Evolutionary conservation across 2,888 invertebrate genomes (phyloP).

Genomic region (Pimpla rufipes): DNA sequence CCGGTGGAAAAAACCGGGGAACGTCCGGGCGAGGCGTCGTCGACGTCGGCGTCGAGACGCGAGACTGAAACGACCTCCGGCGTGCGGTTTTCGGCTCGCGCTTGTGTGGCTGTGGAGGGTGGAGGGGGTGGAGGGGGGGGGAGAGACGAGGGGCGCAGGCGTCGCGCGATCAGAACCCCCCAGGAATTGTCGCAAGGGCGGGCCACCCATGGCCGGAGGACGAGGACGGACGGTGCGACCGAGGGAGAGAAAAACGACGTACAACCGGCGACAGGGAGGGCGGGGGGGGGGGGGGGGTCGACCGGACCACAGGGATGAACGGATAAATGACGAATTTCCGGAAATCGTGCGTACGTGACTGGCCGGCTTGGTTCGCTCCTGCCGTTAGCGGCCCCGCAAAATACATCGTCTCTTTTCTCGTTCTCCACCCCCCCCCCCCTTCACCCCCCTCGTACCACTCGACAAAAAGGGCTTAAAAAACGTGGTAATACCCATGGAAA

Average conservation of each 20-base stretch:
- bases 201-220: slow-evolving; percentile 64
- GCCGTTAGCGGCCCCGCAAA: slow-evolving; percentile 61
- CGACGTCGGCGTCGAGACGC: slow-evolving; percentile 78
- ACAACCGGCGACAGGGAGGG: slow-evolving; percentile 40
- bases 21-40: slow-evolving; percentile 66
- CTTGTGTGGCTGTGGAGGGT: slow-evolving; percentile 34
- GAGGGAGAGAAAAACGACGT: slow-evolving; percentile 39
- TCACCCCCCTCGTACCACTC: too few relatives aligned
- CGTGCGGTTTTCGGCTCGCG: slow-evolving; percentile 74
- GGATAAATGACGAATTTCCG: slow-evolving; percentile 81
- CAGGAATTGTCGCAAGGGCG: slow-evolving; percentile 69
- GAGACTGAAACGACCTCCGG: slow-evolving; percentile 74
- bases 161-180: slow-evolving; percentile 71
- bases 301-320: slow-evolving; percentile 69
- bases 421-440: too few relatives aligned
- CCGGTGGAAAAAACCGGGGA: slow-evolving; percentile 42
- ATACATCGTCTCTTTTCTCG: slow-evolving; percentile 58
- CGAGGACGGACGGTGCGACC: slow-evolving; percentile 46
- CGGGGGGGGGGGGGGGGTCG: slow-evolving; percentile 59
- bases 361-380: slow-evolving; percentile 65
- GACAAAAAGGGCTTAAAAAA: slow-evolving; percentile 9
- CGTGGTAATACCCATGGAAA: neutral
- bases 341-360: slow-evolving; percentile 78
- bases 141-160: slow-evolving; percentile 73
- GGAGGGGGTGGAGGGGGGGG: slow-evolving; percentile 23